Evolutionary conservation across 2,888 invertebrate species (phyloP).

Genomic region (Adela reaumurella): DNA sequence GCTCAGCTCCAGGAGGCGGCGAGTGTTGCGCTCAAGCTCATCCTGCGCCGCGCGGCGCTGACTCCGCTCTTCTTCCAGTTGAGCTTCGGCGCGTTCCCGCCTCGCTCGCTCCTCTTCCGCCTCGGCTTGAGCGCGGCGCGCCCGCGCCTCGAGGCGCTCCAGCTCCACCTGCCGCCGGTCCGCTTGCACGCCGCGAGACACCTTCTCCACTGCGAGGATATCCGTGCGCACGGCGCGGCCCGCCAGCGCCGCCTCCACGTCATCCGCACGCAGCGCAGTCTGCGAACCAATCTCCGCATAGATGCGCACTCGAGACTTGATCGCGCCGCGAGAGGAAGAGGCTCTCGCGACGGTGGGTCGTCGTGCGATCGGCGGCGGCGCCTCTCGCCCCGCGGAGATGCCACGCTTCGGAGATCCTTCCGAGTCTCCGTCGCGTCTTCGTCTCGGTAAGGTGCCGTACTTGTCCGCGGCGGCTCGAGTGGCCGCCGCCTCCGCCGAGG

Average conservation of each 20-base stretch:
- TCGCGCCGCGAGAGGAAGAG: slow-evolving; percentile 33
- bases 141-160: slow-evolving; percentile 56
- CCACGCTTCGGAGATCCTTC: slow-evolving; percentile 52
- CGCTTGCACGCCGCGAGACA: slow-evolving; percentile 61
- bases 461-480: slow-evolving; percentile 60
- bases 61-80: slow-evolving; percentile 64
- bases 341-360: slow-evolving; percentile 40
- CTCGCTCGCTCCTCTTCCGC: slow-evolving; percentile 60
- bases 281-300: slow-evolving; percentile 78
- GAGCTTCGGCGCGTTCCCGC: slow-evolving; percentile 53
- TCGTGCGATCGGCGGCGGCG: slow-evolving; percentile 23
- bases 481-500: slow-evolving; percentile 29
- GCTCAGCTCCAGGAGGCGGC: slow-evolving; percentile 63
- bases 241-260: slow-evolving; percentile 68
- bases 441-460: slow-evolving; percentile 74
- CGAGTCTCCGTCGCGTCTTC: slow-evolving; percentile 63
- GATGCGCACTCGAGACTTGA: slow-evolving; percentile 58
- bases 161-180: slow-evolving; percentile 64
- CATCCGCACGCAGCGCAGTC: slow-evolving; percentile 69
- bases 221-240: slow-evolving; percentile 39
- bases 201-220: slow-evolving; percentile 32
- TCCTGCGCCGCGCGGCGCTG: slow-evolving; percentile 71
- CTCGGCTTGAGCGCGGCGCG: slow-evolving; percentile 56
- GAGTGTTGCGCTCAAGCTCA: slow-evolving; percentile 71
- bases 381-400: slow-evolving; percentile 15